Conservation (phyloP, 2,888 invertebrate species). For the Andrena marginata region DNA sequence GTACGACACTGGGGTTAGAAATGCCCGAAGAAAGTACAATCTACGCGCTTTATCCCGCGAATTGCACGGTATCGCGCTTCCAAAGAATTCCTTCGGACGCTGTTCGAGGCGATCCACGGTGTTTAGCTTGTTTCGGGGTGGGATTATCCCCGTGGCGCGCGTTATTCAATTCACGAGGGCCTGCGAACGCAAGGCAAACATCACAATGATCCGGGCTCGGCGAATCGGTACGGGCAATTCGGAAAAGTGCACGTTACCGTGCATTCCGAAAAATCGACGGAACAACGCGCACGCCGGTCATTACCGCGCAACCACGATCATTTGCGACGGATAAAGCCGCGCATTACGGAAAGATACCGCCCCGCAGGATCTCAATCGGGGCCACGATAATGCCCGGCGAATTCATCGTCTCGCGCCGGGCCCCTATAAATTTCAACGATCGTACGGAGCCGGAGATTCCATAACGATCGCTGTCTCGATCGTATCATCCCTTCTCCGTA, state of each 20-base stretch:
- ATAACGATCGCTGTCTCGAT: conserved; percentile 53
- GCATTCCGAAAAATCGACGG: conserved; percentile 29
- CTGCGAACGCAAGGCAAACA: conserved; percentile 20
- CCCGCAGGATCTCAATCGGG: conserved; percentile 50
- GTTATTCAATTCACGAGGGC: conserved; percentile 25
- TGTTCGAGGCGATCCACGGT: neutral
- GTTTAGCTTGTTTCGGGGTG: conserved; percentile 10
- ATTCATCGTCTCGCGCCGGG: conserved; percentile 47
- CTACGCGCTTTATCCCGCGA: conserved; percentile 15
- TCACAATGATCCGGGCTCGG: conserved; percentile 12
- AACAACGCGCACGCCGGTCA: conserved; percentile 32
- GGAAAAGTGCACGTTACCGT: conserved; percentile 51
- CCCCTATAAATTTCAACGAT: conserved; percentile 57
- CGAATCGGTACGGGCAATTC: conserved; percentile 16
- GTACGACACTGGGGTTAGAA: too few relatives aligned
- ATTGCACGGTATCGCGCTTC: conserved; percentile 28
- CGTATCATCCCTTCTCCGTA: conserved; percentile 49
- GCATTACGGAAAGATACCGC: conserved; percentile 41
- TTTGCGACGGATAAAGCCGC: conserved; percentile 54
- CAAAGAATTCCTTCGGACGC: conserved; percentile 2
- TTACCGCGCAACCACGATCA: conserved; percentile 48
- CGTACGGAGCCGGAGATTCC: conserved; percentile 43
- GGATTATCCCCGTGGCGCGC: conserved; percentile 11
- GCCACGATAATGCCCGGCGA: conserved; percentile 42
- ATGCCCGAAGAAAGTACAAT: neutral